Evolutionary conservation across 2,797 vertebrate genomes (phyloP).

Genomic region (Mus minutoides): DNA sequence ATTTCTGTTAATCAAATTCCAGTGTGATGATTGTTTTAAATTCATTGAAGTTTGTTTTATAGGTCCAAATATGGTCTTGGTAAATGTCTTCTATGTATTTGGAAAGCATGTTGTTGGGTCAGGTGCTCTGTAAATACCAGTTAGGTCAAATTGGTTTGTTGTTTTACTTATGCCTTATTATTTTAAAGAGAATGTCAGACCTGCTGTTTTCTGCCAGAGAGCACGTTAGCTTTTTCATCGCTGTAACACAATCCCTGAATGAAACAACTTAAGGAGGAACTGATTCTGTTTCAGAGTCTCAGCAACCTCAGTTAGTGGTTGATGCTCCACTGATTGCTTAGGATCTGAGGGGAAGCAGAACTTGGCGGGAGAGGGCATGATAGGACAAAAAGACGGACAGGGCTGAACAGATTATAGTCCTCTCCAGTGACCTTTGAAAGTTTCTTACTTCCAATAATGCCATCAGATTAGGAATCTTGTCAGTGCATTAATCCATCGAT

Average conservation of each 20-base stretch:
- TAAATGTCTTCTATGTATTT: slow-evolving; percentile 9
- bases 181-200: slow-evolving; percentile 28
- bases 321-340: neutral
- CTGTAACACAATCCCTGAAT: neutral
- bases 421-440: neutral
- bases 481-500: neutral
- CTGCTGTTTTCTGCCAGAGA: neutral
- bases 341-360: neutral
- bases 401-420: too few species aligned
- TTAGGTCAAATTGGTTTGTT: slow-evolving; percentile 41
- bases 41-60: slow-evolving; percentile 46
- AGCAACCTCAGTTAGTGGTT: neutral
- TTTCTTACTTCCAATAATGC: neutral
- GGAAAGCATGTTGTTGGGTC: neutral
- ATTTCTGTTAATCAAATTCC: slow-evolving; percentile 25
- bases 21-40: slow-evolving; percentile 29
- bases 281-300: neutral
- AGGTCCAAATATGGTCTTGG: neutral
- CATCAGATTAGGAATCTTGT: neutral
- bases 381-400: neutral
- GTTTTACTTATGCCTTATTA: slow-evolving; percentile 47
- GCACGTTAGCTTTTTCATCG: neutral
- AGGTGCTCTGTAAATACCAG: slow-evolving; percentile 15
- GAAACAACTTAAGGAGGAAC: neutral
- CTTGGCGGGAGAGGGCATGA: neutral